Evolutionary conservation across 2,797 vertebrate genomes (phyloP), one percentile per base, ranked within the genome.

Genomic region (Xiphophorus birchmanni): DNA sequence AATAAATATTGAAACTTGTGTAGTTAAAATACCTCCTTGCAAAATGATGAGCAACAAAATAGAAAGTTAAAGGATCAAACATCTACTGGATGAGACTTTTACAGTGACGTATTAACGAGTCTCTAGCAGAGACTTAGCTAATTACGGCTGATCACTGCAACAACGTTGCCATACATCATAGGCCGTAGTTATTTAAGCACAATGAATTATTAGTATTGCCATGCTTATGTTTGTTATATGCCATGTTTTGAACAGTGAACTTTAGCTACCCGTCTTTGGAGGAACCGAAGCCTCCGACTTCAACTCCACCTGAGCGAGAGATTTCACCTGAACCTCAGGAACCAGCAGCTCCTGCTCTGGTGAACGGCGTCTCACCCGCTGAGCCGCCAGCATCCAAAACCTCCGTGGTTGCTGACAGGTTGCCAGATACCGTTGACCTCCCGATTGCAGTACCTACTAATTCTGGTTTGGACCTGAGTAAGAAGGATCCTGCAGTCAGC

Each of bases 181-280:
- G 45, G 8, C 17, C 35, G 4, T 4, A 5, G 1, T 42, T 69
- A 26, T 42, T 42, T 69, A 44, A 47, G 37, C 45, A 10, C 2
- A 0, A 1, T 4, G 65, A 63, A 29, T 63, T 40, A n/a, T 48
- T 75, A 9, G 56, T 15, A 32, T 67, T 26, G 71, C 7, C 21
- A 32, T 5, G 2, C 11, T 65, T 29, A 15, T 0, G 56, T 81
- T 26, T 6, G 26, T 76, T 45, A 15, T 11, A 45, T 82, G 75
- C 50, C 8, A 52, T 80, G 4, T 87, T 50, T 79, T 80, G 2
- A 84, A 74, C 88, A 99, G 98, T 99, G 95, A 96, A 99, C 93
- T 99, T 99, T 88, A 98, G 96, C 69, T 99, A 99, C 79, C 99
- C 99, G 0, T 97, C 97, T 48, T 93, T 99, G 74, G 97, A 99